Conservation (phyloP, 35 echinoderm and acorn worm species). For the Acanthaster planci region DNA sequence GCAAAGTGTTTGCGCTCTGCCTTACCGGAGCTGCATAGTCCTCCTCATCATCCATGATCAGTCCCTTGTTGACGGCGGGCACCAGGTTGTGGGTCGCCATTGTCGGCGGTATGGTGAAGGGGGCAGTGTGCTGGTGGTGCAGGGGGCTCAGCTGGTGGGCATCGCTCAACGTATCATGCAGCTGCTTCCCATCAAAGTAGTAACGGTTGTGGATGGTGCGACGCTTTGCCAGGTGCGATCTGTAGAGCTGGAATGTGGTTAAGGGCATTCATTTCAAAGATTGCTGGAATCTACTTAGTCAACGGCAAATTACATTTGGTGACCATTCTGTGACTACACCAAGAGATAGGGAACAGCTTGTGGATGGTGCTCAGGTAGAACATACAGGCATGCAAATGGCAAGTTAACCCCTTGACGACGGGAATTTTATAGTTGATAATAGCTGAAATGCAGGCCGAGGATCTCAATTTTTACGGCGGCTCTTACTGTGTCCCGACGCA, state of each 20-base stretch:
- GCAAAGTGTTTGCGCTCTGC: neutral
- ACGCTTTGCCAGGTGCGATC: constrained; percentile 19
- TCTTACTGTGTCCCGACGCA: no score
- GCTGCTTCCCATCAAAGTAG: constrained; percentile 65
- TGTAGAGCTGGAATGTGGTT: constrained; percentile 42
- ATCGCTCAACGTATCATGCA: constrained; percentile 56
- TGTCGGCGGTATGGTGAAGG: neutral
- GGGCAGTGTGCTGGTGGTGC: neutral
- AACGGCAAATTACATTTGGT: no score
- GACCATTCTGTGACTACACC: no score
- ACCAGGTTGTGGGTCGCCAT: neutral
- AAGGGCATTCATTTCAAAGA: no score
- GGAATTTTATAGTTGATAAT: no score
- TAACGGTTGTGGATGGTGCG: constrained; percentile 29
- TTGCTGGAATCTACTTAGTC: no score
- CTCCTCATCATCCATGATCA: constrained; percentile 41
- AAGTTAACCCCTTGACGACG: no score
- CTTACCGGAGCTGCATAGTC: neutral
- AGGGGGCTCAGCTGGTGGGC: constrained; percentile 34
- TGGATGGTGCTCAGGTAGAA: no score
- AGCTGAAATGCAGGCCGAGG: no score
- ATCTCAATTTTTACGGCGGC: no score
- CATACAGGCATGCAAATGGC: no score
- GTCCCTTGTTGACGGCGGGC: constrained; percentile 31
- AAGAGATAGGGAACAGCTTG: no score